Base-by-base conservation (phyloP, 1,140 invertebrate species). In the Drosophila athabasca region DNA sequence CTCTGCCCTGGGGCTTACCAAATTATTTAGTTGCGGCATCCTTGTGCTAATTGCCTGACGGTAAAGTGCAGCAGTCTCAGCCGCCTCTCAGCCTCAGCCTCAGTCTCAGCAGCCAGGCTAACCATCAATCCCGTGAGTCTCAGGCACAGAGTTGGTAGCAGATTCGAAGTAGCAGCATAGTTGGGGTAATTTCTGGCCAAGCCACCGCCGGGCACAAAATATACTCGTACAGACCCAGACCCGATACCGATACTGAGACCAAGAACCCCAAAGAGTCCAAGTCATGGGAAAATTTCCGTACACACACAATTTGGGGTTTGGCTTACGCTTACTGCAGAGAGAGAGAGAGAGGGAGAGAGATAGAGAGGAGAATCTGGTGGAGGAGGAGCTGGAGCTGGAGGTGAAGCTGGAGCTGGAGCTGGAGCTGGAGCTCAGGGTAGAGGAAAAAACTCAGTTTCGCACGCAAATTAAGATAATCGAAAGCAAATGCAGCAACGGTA, bases 381-480 rank as follows among this genome's bases (percentile, higher is more conserved):
- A 87, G 31, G 8, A 9, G 31, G 31, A 9, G 7, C 31, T 24
- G 29, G 48, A 19, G 57, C 41, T 35, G 9, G 31, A 31, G 54
- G 41, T 22, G n/a, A 13, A 51, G 41, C 41, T 35, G 9, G 31
- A 31, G 54, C 46, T 22, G n/a, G 15, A 51, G 41, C 41, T 48
- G 49, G 4, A 35, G 24, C 61, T 45, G 41, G 8, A 54, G 35
- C 65, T 31, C 31, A 9, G 31, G 31, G 31, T 9, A 31, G 43
- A 73, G 60, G 45, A 87, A 88, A 88, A 88, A 88, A 89, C 84
- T 89, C 85, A 90, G 84, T 90, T 90, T 90, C 89, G 89, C 89
- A 90, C 89, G 89, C 89, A 90, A 90, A 90, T 90, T 90, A 90
- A 90, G 90, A 85, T 90, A 90, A 90, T 90, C 89, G 85, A 90